Percentiles rank a stretch among this genome's conserved stretches.
These are phyloP conservation scores for Temnothorax ravouxi DNA, from an alignment of 2,888 invertebrate genomes.

Conservation along the genomic window DNA sequence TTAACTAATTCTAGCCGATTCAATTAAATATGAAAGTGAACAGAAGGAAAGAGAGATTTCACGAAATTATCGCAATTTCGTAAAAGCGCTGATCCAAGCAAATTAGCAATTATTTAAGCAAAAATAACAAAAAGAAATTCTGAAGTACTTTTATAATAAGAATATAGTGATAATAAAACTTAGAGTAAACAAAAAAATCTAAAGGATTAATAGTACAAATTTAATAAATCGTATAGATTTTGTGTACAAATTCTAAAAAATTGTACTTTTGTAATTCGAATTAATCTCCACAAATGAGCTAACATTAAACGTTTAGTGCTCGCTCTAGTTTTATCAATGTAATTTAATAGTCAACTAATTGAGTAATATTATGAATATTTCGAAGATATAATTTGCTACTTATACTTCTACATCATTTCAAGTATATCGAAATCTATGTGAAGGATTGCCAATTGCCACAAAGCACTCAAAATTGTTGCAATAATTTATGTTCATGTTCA, in stretches of 20 bases:
- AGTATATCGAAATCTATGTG: not conserved
- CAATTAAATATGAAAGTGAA: conserved; percentile 7
- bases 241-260: not conserved
- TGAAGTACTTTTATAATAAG: not conserved
- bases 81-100: not conserved
- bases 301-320: not conserved
- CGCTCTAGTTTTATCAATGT: not conserved
- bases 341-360: not conserved
- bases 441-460: not conserved
- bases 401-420: not conserved
- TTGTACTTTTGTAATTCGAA: not conserved
- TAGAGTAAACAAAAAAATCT: not conserved
- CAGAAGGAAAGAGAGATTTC: not conserved
- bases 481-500: not conserved
- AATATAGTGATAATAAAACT: not conserved
- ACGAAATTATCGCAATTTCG: not conserved
- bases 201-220: not conserved
- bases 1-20: conserved; percentile 15
- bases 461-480: conserved; percentile 3
- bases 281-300: not conserved
- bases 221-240: conserved; percentile 3
- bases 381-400: not conserved
- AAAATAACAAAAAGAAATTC: not conserved
- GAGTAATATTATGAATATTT: not conserved
- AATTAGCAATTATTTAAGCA: not conserved